Base-by-base conservation (phyloP, 2,113 vertebrate genomes). In the Hippocampus barbouri region DNA sequence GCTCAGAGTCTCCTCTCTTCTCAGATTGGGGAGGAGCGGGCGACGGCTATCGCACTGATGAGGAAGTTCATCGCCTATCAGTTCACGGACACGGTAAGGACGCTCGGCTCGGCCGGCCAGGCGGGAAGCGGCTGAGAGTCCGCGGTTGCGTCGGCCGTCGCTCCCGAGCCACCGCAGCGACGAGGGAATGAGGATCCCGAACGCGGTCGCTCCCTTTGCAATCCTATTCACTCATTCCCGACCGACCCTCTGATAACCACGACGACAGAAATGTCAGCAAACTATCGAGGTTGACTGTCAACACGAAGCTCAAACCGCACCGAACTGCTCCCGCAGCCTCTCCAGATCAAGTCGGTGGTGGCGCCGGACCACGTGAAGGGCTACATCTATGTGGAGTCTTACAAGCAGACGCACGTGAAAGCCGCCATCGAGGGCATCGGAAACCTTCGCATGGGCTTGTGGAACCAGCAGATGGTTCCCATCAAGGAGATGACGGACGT, bases 401-500 rank as follows among this genome's bases (percentile, higher is more conserved):
- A 98, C 86, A 98, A 98, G 70, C 97, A 98, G 93, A 97, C 96
- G 0, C 97, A 98, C 0, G 96, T 98, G 8, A 98, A 98, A 85
- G 89, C 97, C 54, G 96, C 96, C 75, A 98, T 98, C 0, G 96
- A 98, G 70, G 96, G 97, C 0, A 93, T 98, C 71, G 96, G 97
- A 41, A 98, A 98, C 89, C 91, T 98, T 81, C 89, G 96, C 20
- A 94, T 97, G 79, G 96, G 97, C 81, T 96, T 93, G 88, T 98
- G 97, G 97, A 98, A 98, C 91, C 97, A 98, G 90, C 97, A 98
- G 92, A 98, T 98, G 97, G 97, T 98, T 11, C 97, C 97, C 76
- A 98, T 98, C 87, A 98, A 98, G 74, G 97, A 98, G 84, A 98
- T 98, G 97, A 98, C 97, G 0, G 97, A 98, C 0, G 97, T 98